Conservation (phyloP, 2,888 invertebrate species). For the Oxyteleia sp. region DNA sequence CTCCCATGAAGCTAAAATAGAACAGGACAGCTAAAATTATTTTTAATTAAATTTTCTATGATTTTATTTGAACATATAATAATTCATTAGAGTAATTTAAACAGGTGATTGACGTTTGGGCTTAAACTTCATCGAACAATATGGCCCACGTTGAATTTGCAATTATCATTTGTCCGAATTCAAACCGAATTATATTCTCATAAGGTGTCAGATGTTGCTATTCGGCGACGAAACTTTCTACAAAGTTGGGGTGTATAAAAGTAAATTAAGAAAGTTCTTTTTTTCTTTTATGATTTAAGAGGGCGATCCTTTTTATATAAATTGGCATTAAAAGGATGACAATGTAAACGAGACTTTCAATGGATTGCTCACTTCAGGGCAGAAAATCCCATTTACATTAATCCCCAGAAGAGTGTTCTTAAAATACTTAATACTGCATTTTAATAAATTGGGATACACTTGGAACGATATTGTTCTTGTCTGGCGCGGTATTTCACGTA, state of each 20-base stretch:
- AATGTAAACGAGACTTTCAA: slow-evolving; percentile 46
- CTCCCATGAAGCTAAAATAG: too few species aligned
- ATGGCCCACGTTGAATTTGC: background rate
- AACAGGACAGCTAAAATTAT: too few species aligned
- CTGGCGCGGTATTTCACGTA: slow-evolving; percentile 36
- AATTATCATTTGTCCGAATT: background rate
- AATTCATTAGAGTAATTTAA: too few species aligned
- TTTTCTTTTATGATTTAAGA: slow-evolving; percentile 16
- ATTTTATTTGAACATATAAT: too few species aligned
- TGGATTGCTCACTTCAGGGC: slow-evolving; percentile 27
- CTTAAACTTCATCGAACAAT: too few species aligned
- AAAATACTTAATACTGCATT: slow-evolving; percentile 39
- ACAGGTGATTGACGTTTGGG: too few species aligned
- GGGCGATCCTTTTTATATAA: slow-evolving; percentile 34
- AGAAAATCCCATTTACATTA: slow-evolving; percentile 47
- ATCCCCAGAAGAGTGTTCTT: slow-evolving; percentile 26
- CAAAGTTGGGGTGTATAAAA: slow-evolving; percentile 4
- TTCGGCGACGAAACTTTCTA: background rate
- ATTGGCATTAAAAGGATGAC: slow-evolving; percentile 43
- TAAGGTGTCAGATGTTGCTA: background rate
- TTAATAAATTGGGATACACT: slow-evolving; percentile 50
- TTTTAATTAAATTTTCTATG: too few species aligned
- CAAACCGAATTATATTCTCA: background rate
- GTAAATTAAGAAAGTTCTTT: slow-evolving; percentile 32
- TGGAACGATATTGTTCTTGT: slow-evolving; percentile 34